phyloP scores from a whole-genome alignment of 2,113 vertebrate genomes.

The Brienomyrus longianalis region DNA sequence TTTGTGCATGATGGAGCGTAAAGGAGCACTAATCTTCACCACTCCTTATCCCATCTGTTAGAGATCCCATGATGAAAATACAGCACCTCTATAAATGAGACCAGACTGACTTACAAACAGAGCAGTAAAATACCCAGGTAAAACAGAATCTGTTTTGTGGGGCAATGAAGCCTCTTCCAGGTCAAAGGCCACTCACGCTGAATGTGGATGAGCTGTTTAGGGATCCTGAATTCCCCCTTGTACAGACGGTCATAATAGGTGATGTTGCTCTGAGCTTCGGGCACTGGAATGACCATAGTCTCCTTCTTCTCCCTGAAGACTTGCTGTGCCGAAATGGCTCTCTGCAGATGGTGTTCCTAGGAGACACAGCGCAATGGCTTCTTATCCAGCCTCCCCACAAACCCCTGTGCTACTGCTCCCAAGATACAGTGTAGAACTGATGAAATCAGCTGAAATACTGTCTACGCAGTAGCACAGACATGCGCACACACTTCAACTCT shows the following conservation, averaged over 20 bases:
- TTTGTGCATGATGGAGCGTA: neutral
- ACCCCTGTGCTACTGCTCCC: neutral
- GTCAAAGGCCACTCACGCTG: conserved; percentile 70
- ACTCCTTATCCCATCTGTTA: neutral
- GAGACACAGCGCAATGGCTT: neutral
- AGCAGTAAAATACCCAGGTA: neutral
- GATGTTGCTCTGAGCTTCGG: conserved; percentile 83
- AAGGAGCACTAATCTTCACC: neutral
- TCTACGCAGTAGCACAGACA: neutral
- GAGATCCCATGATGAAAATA: neutral
- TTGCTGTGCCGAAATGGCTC: conserved; percentile 89
- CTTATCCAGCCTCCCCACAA: neutral
- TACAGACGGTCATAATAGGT: conserved; percentile 87
- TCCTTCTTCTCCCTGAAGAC: conserved; percentile 92
- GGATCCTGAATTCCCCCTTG: conserved; percentile 81
- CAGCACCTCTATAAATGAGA: neutral
- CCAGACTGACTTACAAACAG: neutral
- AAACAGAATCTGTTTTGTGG: neutral
- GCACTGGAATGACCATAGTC: conserved; percentile 91
- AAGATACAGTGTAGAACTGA: neutral
- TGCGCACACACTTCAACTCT: neutral
- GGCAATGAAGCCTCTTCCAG: neutral
- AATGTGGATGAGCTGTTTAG: conserved; percentile 92
- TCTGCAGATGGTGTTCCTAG: conserved; percentile 90
- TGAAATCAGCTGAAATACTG: conserved; percentile 10